Evolutionary conservation across 2,113 vertebrate species (phyloP), one percentile per base, ranked within the genome.

Genomic region (Microcebus ravelobensis): DNA sequence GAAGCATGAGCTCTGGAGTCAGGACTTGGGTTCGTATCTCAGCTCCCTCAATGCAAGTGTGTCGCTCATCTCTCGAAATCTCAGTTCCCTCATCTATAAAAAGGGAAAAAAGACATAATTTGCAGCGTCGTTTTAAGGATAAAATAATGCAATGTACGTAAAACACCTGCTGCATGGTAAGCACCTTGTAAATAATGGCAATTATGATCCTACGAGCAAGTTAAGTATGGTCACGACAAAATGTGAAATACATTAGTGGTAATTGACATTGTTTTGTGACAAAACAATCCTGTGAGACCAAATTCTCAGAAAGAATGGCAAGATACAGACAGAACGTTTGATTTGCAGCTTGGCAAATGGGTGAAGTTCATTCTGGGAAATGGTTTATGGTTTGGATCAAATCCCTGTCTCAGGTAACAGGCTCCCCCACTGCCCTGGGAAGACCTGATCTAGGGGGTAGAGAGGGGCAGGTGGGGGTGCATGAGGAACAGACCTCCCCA

Each of bases 201-300:
- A 29, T 79, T 84, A 79, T 68, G 68, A 68, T 80, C 25, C 5
- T 27, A 27, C 31, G 63, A 77, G 59, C 29, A 84, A 95, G 81
- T 63, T 21, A 45, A 61, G 85, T 23, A 27, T 0, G 20, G 89
- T 74, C 61, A 76, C 4, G 31, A 84, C 23, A 52, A 76, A 65
- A 36, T 13, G n/a, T 8, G 61, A 94, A 42, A 68, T 15, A 73
- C 27, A 68, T 74, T 61, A 31, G 86, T 34, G 31, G 79, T 65
- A 50, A 93, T 1, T 52, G 79, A 81, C 8, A 63, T 8, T 95
- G 90, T 91, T 95, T 86, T 71, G 79, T 84, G 83, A 93, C 55
- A 85, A 88, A 91, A 39, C 8, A 52, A 76, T 93, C 92, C 83
- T 25, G 29, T 20, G 94, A 93, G 68, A 93, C 55, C 63, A 63